Percentiles rank a stretch among this genome's conserved stretches.
These are phyloP conservation scores for Astyanax mexicanus DNA, from an alignment of 2,797 vertebrate species.

Conservation along the genomic window DNA sequence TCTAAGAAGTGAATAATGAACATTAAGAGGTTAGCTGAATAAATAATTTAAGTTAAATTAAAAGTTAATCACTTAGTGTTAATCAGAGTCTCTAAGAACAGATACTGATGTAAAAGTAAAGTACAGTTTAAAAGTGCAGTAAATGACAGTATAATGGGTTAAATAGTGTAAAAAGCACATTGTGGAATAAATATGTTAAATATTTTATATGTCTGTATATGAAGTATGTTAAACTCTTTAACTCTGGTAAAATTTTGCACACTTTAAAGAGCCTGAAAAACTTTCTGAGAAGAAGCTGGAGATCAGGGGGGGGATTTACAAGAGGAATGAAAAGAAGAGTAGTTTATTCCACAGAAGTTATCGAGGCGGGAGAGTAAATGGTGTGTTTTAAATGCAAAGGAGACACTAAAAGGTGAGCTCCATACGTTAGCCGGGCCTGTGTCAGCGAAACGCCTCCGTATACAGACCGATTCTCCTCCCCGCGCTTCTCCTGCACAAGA, in stretches of 20 bases:
- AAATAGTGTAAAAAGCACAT: too few relatives aligned
- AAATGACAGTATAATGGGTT: too few relatives aligned
- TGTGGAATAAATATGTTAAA: neutral
- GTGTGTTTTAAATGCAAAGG: conserved; percentile 80
- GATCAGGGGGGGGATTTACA: neutral
- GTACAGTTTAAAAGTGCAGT: too few relatives aligned
- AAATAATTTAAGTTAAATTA: too few relatives aligned
- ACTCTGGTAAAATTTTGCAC: neutral
- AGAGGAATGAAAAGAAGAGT: conserved; percentile 45
- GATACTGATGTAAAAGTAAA: too few relatives aligned
- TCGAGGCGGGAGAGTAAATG: conserved; percentile 67
- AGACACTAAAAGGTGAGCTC: conserved; percentile 68
- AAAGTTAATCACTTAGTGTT: too few relatives aligned
- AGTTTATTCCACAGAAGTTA: conserved; percentile 57
- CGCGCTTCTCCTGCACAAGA: conserved; percentile 64
- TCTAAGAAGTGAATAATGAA: too few relatives aligned
- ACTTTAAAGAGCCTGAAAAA: conserved; percentile 8
- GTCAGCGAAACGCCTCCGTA: conserved; percentile 78
- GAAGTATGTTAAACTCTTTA: neutral
- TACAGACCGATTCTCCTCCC: conserved; percentile 72
- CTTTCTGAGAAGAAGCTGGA: neutral
- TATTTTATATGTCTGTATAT: neutral
- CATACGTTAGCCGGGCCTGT: conserved; percentile 74
- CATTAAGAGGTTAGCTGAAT: too few relatives aligned
- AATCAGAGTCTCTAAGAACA: too few relatives aligned